Base-by-base conservation (phyloP, 1,140 invertebrate genomes). In the Formica exsecta region DNA sequence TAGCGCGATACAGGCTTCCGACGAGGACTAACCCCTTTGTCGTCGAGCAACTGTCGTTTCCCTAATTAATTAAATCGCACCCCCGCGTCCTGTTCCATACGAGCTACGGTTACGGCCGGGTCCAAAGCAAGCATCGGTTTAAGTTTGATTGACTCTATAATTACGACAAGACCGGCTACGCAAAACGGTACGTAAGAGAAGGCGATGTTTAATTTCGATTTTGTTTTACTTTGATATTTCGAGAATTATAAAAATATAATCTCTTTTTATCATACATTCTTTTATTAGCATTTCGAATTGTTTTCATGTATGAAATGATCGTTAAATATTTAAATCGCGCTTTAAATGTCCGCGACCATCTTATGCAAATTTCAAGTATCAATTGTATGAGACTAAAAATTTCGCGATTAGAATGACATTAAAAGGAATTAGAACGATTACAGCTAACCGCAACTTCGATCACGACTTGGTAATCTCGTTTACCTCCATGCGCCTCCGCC, bases 61-160 rank as follows among this genome's bases (percentile, higher is more conserved):
- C 85, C 85, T 89, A 90, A 90, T 90, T 90, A 90, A 90, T 90
- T 89, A 90, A 90, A 90, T 90, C 85, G 89, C 77, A 70, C 71
- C 76, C 73, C 84, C 61, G 66, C 36, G 51, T 65, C 57, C 25
- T 51, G 41, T 57, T 68, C 64, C 74, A 59, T 61, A 41, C 71
- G 76, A 80, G 54, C 54, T 70, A 86, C 48, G 61, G 76, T 57
- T 79, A 73, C 74, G 68, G 29, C 6, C 59, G 68, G 59, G 66
- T 70, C 88, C 65, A 83, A 83, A 59, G 86, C 71, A 68, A 68
- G 51, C 77, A 74, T 89, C 85, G 59, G 61, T 77, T 83, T 83
- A 74, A 54, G 79, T 88, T 90, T 89, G 70, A 85, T 88, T 88
- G 85, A 70, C 74, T 71, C 68, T 74, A 77, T 86, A 76, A 86